Conservation (phyloP, 2,113 vertebrate species). For the Antigone vipio region DNA sequence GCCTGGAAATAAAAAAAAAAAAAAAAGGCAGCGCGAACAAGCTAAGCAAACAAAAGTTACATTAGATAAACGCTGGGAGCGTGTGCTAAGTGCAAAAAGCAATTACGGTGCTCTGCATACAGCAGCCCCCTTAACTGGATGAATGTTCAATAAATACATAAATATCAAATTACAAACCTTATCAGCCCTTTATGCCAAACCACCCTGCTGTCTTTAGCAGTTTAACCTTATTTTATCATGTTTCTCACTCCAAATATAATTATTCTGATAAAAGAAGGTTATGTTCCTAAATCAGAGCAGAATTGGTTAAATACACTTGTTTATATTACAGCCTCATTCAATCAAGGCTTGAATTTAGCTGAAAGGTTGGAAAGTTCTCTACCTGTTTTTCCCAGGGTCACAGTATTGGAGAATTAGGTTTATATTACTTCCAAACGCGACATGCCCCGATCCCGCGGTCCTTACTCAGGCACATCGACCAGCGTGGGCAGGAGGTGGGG, state of each 20-base stretch:
- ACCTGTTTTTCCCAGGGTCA: background rate
- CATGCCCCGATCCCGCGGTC: no score
- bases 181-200: conserved; percentile 49
- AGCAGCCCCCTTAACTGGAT: conserved; percentile 25
- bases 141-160: conserved; percentile 49
- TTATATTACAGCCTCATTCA: conserved; percentile 45
- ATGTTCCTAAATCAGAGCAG: conserved; percentile 26
- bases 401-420: background rate
- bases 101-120: no score
- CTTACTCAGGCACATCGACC: background rate
- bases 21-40: background rate
- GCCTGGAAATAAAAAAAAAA: conserved; percentile 32
- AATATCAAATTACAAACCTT: conserved; percentile 61
- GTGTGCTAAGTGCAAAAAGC: conserved; percentile 26
- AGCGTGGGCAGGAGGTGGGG: background rate
- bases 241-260: conserved; percentile 37
- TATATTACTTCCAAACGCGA: no score
- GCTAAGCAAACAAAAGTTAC: conserved; percentile 53
- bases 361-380: conserved; percentile 14
- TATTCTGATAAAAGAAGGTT: conserved; percentile 45
- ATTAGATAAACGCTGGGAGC: conserved; percentile 35
- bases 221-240: conserved; percentile 18
- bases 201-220: conserved; percentile 30
- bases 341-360: background rate
- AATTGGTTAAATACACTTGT: conserved; percentile 57